phyloP scores from a whole-genome alignment of 2,888 invertebrate genomes.

The Tyria jacobaeae region DNA sequence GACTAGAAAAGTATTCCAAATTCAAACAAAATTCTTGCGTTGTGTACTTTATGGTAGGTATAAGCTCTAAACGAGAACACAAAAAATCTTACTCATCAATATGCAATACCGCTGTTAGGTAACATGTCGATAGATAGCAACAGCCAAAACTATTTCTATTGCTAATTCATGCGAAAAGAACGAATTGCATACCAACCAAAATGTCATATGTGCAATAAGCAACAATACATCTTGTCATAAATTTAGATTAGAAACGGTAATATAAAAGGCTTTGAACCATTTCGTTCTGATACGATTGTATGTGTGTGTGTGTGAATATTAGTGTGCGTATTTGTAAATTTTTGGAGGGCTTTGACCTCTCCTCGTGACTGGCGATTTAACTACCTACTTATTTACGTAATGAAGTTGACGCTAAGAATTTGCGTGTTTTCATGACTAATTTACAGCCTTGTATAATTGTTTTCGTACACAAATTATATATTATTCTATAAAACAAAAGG shows the following conservation, averaged over 20 bases:
- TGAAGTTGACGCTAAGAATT: slow-evolving; percentile 44
- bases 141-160: slow-evolving; percentile 3
- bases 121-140: slow-evolving; percentile 16
- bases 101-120: slow-evolving; percentile 1
- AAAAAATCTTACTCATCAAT: slow-evolving; percentile 3
- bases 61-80: neutral
- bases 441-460: slow-evolving; percentile 34
- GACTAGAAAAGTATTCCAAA: too few species aligned
- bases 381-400: slow-evolving; percentile 39
- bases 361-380: slow-evolving; percentile 42
- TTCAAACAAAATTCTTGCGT: too few species aligned
- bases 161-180: slow-evolving; percentile 9
- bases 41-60: too few species aligned
- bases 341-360: slow-evolving; percentile 37
- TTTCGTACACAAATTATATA: neutral
- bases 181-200: slow-evolving; percentile 7
- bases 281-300: slow-evolving; percentile 13
- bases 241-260: slow-evolving; percentile 35
- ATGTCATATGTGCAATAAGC: slow-evolving; percentile 14
- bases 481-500: neutral
- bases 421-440: slow-evolving; percentile 38
- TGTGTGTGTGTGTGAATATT: slow-evolving; percentile 4
- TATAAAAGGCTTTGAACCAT: slow-evolving; percentile 23
- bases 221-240: slow-evolving; percentile 29
- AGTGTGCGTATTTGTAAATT: neutral